Percentiles rank a stretch among this genome's conserved stretches.
These are phyloP conservation scores for Cichlasoma orientale DNA, from an alignment of 2,797 vertebrate genomes.

Conservation along the genomic window DNA sequence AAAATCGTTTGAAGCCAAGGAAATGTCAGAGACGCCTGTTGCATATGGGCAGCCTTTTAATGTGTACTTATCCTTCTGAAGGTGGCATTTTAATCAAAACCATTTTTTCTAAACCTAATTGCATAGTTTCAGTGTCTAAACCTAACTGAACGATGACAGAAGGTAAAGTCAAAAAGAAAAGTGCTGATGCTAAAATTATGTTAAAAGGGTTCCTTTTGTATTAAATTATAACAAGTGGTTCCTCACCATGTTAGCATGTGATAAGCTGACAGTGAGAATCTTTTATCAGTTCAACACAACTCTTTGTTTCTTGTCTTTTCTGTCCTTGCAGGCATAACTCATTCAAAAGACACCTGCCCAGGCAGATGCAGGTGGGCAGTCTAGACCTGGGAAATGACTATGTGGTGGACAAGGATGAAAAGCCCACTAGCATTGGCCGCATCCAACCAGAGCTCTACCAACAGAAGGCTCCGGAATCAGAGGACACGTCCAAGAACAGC, in stretches of 20 bases:
- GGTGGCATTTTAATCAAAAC: background rate
- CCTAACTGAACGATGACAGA: fast-evolving
- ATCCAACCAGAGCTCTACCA: conserved; percentile 98
- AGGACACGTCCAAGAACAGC: conserved; percentile 87
- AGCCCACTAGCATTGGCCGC: conserved; percentile 93
- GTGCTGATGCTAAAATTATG: too few species aligned
- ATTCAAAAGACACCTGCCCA: conserved; percentile 94
- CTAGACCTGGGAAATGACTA: conserved; percentile 90
- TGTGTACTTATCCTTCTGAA: background rate
- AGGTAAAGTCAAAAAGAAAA: background rate
- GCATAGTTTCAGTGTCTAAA: background rate
- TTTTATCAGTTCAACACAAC: background rate
- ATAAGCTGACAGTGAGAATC: background rate
- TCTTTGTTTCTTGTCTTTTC: background rate
- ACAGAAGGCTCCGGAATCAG: conserved; percentile 88
- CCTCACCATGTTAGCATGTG: background rate
- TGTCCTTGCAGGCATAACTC: conserved; percentile 88
- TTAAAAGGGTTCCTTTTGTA: background rate
- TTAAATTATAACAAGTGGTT: background rate
- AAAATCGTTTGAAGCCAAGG: fast-evolving
- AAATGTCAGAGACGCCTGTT: background rate
- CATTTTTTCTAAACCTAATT: background rate
- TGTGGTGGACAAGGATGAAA: conserved; percentile 83
- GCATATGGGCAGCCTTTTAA: background rate
- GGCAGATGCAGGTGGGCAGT: conserved; percentile 96